Conservation (phyloP, 2,113 vertebrate genomes). For the Mastomys coucha region DNA sequence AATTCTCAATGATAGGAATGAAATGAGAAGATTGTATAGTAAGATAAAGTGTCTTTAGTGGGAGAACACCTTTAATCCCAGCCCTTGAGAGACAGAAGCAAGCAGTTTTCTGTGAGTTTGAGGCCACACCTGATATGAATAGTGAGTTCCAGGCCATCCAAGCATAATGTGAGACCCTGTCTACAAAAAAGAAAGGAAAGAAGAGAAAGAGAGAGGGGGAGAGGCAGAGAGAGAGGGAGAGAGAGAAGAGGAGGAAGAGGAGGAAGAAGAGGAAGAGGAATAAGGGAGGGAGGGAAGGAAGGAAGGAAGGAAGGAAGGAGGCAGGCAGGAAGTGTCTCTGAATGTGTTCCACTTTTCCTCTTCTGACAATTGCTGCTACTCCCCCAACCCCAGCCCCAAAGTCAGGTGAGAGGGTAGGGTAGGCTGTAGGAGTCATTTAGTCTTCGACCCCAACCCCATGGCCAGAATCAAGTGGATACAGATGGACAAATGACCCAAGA, state of each 20-base stretch:
- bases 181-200: neutral
- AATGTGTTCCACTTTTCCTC: neutral
- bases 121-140: neutral
- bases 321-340: neutral
- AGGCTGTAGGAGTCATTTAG: neutral
- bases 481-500: neutral
- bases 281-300: too few relatives aligned
- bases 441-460: neutral
- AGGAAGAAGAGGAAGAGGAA: too few relatives aligned
- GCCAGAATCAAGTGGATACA: neutral
- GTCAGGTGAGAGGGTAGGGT: neutral
- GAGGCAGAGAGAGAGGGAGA: too few relatives aligned
- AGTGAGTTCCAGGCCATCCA: neutral
- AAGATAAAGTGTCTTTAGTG: neutral
- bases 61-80: neutral
- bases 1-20: neutral
- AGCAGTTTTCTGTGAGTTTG: neutral
- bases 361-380: neutral
- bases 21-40: neutral
- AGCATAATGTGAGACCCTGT: neutral
- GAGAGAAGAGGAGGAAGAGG: too few relatives aligned
- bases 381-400: rapidly evolving
- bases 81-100: neutral
- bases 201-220: neutral
- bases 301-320: neutral